Evolutionary conservation across 2,888 invertebrate genomes (phyloP).

Genomic region (Scaptomyza flava): DNA sequence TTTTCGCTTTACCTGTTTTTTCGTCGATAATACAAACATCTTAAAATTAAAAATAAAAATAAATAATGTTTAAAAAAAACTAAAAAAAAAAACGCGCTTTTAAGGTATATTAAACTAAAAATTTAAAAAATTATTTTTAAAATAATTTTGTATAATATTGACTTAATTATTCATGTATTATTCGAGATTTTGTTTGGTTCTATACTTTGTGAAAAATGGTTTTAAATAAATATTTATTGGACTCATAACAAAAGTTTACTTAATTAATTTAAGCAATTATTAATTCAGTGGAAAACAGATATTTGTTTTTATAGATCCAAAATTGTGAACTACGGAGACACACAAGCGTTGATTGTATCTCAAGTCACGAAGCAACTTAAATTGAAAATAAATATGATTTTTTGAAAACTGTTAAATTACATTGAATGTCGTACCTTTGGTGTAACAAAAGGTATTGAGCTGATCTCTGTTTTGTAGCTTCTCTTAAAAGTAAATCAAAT

Average conservation of each 20-base stretch:
- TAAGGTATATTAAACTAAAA: too few relatives aligned
- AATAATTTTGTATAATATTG: too few relatives aligned
- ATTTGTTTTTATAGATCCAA: conserved; percentile 35
- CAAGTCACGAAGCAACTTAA: conserved; percentile 89
- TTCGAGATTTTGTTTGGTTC: too few relatives aligned
- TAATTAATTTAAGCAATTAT: neutral
- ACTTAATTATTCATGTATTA: too few relatives aligned
- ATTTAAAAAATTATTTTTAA: too few relatives aligned
- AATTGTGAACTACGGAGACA: conserved; percentile 91
- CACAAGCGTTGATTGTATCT: conserved; percentile 88
- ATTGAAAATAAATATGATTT: neutral
- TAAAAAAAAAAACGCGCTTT: too few relatives aligned
- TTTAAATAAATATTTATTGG: too few relatives aligned
- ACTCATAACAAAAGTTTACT: neutral
- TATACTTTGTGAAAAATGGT: too few relatives aligned
- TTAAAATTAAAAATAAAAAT: too few relatives aligned
- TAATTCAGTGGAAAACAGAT: conserved; percentile 37
- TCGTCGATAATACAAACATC: too few relatives aligned
- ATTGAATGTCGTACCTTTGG: conserved; percentile 90
- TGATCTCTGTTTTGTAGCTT: conserved; percentile 88
- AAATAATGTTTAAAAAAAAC: too few relatives aligned
- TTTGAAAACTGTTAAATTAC: neutral
- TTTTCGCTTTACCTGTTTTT: too few relatives aligned
- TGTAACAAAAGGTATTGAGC: conserved; percentile 96
- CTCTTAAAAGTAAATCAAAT: conserved; percentile 91